Conservation (phyloP, 2,113 vertebrate genomes). For the Anseranas semipalmata region DNA sequence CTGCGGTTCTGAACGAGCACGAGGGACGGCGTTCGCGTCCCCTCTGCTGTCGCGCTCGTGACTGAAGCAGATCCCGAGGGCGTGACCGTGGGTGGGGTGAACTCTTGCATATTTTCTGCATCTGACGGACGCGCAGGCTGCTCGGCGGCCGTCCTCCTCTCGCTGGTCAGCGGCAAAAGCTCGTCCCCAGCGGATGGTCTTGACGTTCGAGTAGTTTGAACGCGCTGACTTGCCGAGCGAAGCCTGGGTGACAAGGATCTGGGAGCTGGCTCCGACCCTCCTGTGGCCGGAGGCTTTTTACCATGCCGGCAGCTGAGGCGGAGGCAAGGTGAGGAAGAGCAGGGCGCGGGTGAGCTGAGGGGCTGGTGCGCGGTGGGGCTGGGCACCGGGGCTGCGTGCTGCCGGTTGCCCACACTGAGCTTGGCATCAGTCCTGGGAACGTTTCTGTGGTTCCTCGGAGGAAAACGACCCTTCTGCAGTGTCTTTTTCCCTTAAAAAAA, state of each 20-base stretch:
- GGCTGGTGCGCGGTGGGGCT: no score
- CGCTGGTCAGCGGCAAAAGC: not conserved
- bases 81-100: slow-evolving; percentile 13
- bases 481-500: rapidly evolving
- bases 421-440: rapidly evolving
- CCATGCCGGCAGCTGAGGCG: not conserved
- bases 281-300: not conserved
- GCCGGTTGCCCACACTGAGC: rapidly evolving
- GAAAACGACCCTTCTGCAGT: rapidly evolving
- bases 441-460: not conserved
- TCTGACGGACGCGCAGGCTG: not conserved
- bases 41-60: not conserved
- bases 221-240: not conserved
- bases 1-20: not conserved
- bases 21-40: not conserved
- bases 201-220: rapidly evolving
- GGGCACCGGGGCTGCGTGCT: not conserved
- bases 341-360: not conserved
- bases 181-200: not conserved
- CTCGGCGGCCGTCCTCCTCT: not conserved
- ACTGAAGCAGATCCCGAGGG: not conserved
- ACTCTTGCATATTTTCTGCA: not conserved
- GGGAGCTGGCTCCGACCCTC: no score
- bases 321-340: not conserved
- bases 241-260: not conserved